These are phyloP conservation scores for Rosalia funebris DNA, from an alignment of 2,888 invertebrate species.

Conservation along the genomic window DNA sequence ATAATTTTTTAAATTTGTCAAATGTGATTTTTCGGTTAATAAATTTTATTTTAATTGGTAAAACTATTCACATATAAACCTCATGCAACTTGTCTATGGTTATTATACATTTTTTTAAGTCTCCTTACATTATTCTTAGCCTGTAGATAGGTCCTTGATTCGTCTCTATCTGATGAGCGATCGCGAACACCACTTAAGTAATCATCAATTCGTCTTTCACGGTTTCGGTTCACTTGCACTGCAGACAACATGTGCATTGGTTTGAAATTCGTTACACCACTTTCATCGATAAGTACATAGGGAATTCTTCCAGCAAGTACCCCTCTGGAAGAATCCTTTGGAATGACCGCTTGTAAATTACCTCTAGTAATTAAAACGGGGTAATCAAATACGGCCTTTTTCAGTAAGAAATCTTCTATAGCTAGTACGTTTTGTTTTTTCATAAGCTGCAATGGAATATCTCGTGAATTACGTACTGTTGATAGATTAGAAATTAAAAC, in stretches of 20 bases:
- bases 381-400: slow-evolving; percentile 68
- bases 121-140: slow-evolving; percentile 56
- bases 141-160: slow-evolving; percentile 47
- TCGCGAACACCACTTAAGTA: slow-evolving; percentile 53
- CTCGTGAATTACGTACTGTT: slow-evolving; percentile 73
- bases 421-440: slow-evolving; percentile 78
- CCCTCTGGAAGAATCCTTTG: slow-evolving; percentile 77
- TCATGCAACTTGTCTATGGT: slow-evolving; percentile 54
- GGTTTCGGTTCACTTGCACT: slow-evolving; percentile 59
- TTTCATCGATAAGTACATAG: slow-evolving; percentile 81
- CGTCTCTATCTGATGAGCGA: slow-evolving; percentile 43
- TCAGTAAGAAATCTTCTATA: slow-evolving; percentile 78
- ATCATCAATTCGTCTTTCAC: slow-evolving; percentile 55
- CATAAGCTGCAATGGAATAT: slow-evolving; percentile 76
- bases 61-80: slow-evolving; percentile 26
- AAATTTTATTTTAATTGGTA: slow-evolving; percentile 28
- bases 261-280: slow-evolving; percentile 79
- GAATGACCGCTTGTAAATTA: slow-evolving; percentile 79
- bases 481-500: slow-evolving; percentile 64
- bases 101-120: slow-evolving; percentile 43
- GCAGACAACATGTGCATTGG: slow-evolving; percentile 80
- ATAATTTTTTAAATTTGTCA: slow-evolving; percentile 23
- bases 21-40: slow-evolving; percentile 38
- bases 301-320: slow-evolving; percentile 80
- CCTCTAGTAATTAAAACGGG: slow-evolving; percentile 79